A percentile compares a stretch with the other conserved stretches of the same genome.
These are phyloP conservation scores for Gobio occitaniae DNA, from an alignment of 2,797 vertebrate species.

Conservation along the genomic window DNA sequence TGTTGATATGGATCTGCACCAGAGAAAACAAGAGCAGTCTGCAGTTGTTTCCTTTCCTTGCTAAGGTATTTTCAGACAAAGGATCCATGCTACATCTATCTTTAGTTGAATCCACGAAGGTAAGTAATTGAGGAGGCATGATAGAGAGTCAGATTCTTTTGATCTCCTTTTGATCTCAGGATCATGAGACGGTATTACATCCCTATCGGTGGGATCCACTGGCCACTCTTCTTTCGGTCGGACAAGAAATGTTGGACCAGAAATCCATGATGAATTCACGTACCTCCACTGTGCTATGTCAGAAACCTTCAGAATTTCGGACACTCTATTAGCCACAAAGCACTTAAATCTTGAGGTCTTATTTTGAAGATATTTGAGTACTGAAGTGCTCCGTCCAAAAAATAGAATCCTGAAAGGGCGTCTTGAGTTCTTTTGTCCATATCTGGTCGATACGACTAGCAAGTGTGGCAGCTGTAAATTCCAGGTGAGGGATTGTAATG, in stretches of 20 bases:
- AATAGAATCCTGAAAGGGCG: background rate
- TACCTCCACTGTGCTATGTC: background rate
- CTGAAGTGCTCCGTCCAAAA: background rate
- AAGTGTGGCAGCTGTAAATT: background rate
- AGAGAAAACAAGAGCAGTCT: no score
- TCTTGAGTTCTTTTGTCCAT: background rate
- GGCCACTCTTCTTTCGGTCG: background rate
- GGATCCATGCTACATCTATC: background rate
- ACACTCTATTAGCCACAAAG: background rate
- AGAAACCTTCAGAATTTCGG: background rate
- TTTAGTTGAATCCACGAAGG: background rate
- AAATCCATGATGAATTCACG: background rate
- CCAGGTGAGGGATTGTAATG: background rate
- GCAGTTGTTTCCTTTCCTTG: no score
- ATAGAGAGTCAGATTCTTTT: background rate
- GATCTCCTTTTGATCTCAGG: background rate
- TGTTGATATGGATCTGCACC: no score
- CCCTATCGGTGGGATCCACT: background rate
- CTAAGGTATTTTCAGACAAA: background rate
- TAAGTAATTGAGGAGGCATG: background rate
- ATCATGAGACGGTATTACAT: background rate
- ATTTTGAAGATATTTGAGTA: background rate
- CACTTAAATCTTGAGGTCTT: constrained; percentile 1
- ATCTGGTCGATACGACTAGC: background rate
- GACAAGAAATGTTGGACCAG: background rate